Base-by-base conservation (phyloP, 2,888 invertebrate genomes). In the Meganola albula region DNA sequence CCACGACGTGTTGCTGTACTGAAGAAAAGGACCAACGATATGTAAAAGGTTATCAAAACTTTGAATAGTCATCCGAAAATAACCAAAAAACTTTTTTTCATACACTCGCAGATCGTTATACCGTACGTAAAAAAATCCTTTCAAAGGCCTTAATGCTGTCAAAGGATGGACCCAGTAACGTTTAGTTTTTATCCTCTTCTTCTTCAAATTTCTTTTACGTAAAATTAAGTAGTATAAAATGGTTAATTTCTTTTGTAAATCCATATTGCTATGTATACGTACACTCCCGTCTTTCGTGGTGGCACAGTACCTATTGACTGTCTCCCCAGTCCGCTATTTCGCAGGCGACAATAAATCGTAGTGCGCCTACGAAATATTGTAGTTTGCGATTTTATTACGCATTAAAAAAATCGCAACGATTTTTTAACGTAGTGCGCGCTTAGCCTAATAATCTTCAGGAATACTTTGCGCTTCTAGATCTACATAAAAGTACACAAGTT, bases 401-500 rank as follows among this genome's bases (percentile, higher is more conserved):
- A 28, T 8, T 16, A 16, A 16, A 34, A 33, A 35, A 10, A 26
- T 26, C 26, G 22, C 23, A 12, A 16, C 26, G 20, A 25, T 16
- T 5, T 16, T 16, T 16, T 16, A 16, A 5, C 16, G 16, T 6
- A 6, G 16, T 16, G 16, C 16, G 16, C 16, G 16, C 16, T 16
- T 16, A 16, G 16, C 16, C 16, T 16, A 16, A 16, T n/a, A n/a
- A n/a, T n/a, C n/a, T n/a, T n/a, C n/a, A n/a, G n/a, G n/a, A n/a
- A n/a, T n/a, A n/a, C n/a, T n/a, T n/a, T n/a, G n/a, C n/a, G n/a
- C n/a, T 57, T 53, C 10, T 44, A 61, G 61, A 45, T 55, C 9
- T 48, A 52, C n/a, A 24, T 27, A n/a, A 41, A 38, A 13, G 48
- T 62, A 4, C 51, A 61, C 24, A 31, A 20, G n/a, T 10, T 56